Base-by-base conservation (phyloP, 2,113 vertebrate genomes). In the Limanda limanda region DNA sequence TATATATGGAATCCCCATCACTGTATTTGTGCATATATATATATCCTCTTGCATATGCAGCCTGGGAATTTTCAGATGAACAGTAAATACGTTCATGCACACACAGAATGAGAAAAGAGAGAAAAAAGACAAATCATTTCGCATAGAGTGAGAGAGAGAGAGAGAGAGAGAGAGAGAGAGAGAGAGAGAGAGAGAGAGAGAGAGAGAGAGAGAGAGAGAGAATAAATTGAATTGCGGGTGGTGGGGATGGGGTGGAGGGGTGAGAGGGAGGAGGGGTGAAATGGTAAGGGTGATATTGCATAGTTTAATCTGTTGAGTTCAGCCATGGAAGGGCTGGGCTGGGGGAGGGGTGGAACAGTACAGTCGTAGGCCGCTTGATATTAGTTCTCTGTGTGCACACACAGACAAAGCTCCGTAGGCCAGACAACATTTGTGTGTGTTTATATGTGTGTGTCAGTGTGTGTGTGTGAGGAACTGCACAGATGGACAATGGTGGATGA, bases 221-320 rank as follows among this genome's bases (percentile, higher is more conserved):
- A 72, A 91, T 71, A 89, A 86, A 89, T 90, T 92, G 91, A 90
- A 92, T 89, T 89, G 90, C 81, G 90, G 81, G 59, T 62, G 79
- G 82, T 59, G 83, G 47, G 81, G 78, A 59, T 69, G 70, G 78
- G 66, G 42, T 47, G 63, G 73, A 54, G 57, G 48, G 42, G 42
- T 54, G 37, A 58, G 68, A 17, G 52, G 75, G 74, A 54, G 78
- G 80, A 72, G 81, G 86, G 90, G 86, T 79, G 89, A 79, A 85
- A 86, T 91, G 89, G 89, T 91, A 82, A 88, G 91, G 91, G 91
- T 92, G 89, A 91, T 93, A 92, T 93, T 93, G 92, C 89, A 93
- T 94, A 94, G 93, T 91, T 91, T 91, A 90, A 91, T 92, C 87
- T 93, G 92, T 93, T 93, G 89, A 93, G 89, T 89, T 92, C 86